A percentile compares a stretch with the other conserved stretches of the same genome.
These are phyloP conservation scores for Solea senegalensis DNA, from an alignment of 2,113 vertebrate species.

Conservation along the genomic window DNA sequence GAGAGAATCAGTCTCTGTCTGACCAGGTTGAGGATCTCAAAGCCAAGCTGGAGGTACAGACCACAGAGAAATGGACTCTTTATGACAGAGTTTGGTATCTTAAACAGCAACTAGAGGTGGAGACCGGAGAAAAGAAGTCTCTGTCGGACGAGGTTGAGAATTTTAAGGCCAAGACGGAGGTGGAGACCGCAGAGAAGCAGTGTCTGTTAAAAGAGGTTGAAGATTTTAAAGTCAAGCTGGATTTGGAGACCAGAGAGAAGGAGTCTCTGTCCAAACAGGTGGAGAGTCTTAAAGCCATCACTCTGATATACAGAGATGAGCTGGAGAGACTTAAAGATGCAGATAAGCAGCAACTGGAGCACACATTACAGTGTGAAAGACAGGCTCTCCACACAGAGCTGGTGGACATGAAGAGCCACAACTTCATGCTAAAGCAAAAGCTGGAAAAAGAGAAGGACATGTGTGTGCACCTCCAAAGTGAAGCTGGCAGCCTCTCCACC, in stretches of 20 bases:
- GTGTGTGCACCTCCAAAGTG: background rate
- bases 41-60: background rate
- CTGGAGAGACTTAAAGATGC: background rate
- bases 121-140: background rate
- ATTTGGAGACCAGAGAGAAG: background rate
- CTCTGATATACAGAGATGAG: background rate
- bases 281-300: background rate
- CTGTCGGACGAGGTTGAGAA: background rate
- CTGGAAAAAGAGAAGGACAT: background rate
- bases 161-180: background rate
- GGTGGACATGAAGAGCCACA: background rate
- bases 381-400: background rate
- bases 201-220: background rate
- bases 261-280: background rate
- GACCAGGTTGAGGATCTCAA: background rate
- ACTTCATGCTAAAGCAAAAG: background rate
- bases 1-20: background rate
- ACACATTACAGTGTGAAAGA: background rate
- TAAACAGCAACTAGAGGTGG: background rate
- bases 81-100: too few species aligned
- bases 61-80: background rate
- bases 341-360: background rate
- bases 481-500: background rate
- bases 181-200: background rate
- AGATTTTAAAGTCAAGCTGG: background rate